Percentiles rank a stretch among this genome's conserved stretches.
These are phyloP conservation scores for Drosophila nasuta DNA, from an alignment of 1,140 invertebrate genomes.

Conservation along the genomic window DNA sequence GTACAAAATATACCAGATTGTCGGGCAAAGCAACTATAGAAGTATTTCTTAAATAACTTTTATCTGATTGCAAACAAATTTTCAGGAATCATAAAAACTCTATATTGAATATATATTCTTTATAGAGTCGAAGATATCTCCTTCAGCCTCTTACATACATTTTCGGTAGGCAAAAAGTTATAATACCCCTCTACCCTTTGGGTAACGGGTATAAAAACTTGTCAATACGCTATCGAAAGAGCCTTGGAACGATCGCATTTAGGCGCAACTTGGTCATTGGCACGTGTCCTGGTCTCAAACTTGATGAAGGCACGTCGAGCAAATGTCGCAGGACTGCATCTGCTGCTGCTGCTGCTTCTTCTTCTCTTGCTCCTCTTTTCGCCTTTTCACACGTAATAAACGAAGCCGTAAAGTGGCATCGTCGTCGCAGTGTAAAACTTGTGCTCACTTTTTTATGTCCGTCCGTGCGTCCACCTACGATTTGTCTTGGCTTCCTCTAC, in stretches of 20 bases:
- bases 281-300: slow-evolving; percentile 68
- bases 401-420: slow-evolving; percentile 76
- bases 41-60: too few relatives aligned
- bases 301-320: slow-evolving; percentile 54
- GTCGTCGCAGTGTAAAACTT: slow-evolving; percentile 59
- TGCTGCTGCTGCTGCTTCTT: neutral
- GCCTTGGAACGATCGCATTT: slow-evolving; percentile 53
- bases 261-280: slow-evolving; percentile 63
- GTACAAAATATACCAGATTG: too few relatives aligned
- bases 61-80: too few relatives aligned
- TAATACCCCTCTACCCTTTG: too few relatives aligned
- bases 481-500: slow-evolving; percentile 52
- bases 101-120: too few relatives aligned
- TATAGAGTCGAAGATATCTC: rapidly evolving
- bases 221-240: neutral
- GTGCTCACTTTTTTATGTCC: slow-evolving; percentile 60
- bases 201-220: slow-evolving; percentile 4
- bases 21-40: too few relatives aligned
- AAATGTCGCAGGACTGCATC: slow-evolving; percentile 58
- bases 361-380: slow-evolving; percentile 31
- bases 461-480: slow-evolving; percentile 20
- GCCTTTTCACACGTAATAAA: slow-evolving; percentile 82
- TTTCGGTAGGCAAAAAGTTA: too few relatives aligned
- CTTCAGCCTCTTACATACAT: too few relatives aligned
- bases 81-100: too few relatives aligned